Percentiles rank a stretch among this genome's conserved stretches.
These are phyloP conservation scores for Arenicola marina DNA, from an alignment of 2,888 invertebrate genomes.

Conservation along the genomic window DNA sequence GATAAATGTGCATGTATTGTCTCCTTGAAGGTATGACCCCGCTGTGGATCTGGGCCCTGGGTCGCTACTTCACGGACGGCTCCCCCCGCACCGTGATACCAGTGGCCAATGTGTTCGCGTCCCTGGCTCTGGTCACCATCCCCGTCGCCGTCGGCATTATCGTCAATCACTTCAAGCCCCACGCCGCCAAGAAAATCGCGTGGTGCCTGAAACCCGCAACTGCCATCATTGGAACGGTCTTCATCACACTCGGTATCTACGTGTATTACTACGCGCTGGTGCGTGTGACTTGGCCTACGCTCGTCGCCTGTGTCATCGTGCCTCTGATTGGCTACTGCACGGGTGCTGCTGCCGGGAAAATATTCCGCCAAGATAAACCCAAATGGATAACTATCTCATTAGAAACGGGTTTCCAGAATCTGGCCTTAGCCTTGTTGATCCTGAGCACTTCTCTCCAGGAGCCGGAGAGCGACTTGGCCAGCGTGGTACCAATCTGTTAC, in stretches of 20 bases:
- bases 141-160: constrained; percentile 5
- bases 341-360: constrained; percentile 1
- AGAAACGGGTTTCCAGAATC: constrained; percentile 15
- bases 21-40: constrained; percentile 7
- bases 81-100: neutral
- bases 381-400: neutral
- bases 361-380: constrained; percentile 1
- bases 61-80: neutral
- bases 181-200: neutral
- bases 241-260: constrained; percentile 5
- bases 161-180: neutral
- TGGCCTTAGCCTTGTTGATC: constrained; percentile 8
- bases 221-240: neutral
- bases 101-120: constrained; percentile 9
- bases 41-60: constrained; percentile 10
- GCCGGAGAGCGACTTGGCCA: constrained; percentile 10
- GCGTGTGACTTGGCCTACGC: neutral
- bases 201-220: constrained; percentile 1
- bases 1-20: neutral
- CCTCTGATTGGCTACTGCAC: neutral
- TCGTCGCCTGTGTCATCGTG: constrained; percentile 4
- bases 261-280: constrained; percentile 7
- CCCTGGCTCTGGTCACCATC: constrained; percentile 7
- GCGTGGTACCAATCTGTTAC: constrained; percentile 8
- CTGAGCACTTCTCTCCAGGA: neutral